These are phyloP conservation scores for Scolopax rusticola DNA, from an alignment of 2,797 vertebrate species.

Conservation along the genomic window DNA sequence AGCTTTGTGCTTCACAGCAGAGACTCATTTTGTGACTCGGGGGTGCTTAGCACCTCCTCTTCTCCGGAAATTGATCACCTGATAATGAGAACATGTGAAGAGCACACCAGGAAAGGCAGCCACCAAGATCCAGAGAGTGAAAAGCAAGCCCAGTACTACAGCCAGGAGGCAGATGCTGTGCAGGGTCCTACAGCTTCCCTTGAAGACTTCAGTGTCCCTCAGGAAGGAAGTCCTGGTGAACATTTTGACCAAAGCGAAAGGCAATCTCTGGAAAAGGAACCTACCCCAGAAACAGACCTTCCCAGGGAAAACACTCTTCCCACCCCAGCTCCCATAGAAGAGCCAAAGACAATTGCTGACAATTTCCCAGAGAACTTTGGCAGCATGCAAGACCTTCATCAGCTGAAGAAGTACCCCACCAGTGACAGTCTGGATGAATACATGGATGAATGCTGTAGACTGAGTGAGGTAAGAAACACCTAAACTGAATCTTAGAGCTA, in stretches of 20 bases:
- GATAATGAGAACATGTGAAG: slow-evolving; percentile 62
- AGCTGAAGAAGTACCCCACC: slow-evolving; percentile 80
- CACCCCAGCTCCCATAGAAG: slow-evolving; percentile 12
- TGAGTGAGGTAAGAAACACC: slow-evolving; percentile 85
- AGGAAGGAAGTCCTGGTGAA: slow-evolving; percentile 14
- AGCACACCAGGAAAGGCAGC: slow-evolving; percentile 25
- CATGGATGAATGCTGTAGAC: slow-evolving; percentile 89
- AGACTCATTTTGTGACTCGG: slow-evolving; percentile 87
- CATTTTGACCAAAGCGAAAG: slow-evolving; percentile 28
- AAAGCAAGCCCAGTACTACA: neutral
- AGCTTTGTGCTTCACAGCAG: slow-evolving; percentile 89
- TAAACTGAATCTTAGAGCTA: neutral
- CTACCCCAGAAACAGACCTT: neutral
- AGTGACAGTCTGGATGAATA: slow-evolving; percentile 88
- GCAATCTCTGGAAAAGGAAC: slow-evolving; percentile 14
- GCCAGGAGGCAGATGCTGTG: neutral
- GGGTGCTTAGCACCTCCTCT: slow-evolving; percentile 78
- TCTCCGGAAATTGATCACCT: slow-evolving; percentile 73
- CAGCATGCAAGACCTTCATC: slow-evolving; percentile 57
- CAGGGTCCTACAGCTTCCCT: slow-evolving; percentile 34
- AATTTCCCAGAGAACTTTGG: slow-evolving; percentile 54
- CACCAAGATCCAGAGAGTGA: slow-evolving; percentile 9
- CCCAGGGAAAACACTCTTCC: neutral
- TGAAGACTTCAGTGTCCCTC: slow-evolving; percentile 40
- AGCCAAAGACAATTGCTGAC: slow-evolving; percentile 39